Evolutionary conservation across 2,888 invertebrate species (phyloP), one percentile per base, ranked within the genome.

Genomic region (Drosophila formosana): DNA sequence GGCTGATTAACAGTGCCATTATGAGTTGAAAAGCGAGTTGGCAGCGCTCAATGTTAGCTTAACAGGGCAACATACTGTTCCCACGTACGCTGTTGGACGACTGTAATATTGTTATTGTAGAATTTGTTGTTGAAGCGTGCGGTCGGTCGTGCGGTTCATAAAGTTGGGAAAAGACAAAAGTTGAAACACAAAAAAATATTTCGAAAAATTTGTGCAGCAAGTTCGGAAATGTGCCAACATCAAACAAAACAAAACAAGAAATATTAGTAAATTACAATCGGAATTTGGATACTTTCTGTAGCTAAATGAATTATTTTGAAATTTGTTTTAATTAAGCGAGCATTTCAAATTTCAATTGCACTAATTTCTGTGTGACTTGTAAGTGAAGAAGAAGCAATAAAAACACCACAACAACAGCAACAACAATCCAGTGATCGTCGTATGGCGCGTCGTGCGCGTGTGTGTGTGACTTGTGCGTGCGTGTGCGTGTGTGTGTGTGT

Each of bases 291-390:
- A 64, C 4, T 51, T 41, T 23, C 13, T 45, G 18, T 18, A 2
- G 18, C 1, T 18, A 2, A 18, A 18, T 58, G 50, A 63, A 69
- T 78, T 67, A 60, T 64, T 63, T 66, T 72, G 64, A 80, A 86
- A 88, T 78, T 82, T 77, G 68, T 82, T 83, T 87, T 68, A 83
- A 83, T 80, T 88, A 77, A 71, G 25, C 70, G 45, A 68, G 55
- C 52, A 74, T 75, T 69, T 69, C 58, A 58, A 37, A 47, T 75
- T 69, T 69, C 75, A 78, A 78, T 74, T 75, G 75, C 78, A 78
- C 75, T 78, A 68, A 61, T 65, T 74, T 72, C 73, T 68, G 57
- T 68, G 78, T 74, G 69, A 74, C 60, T 75, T 75, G 68, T 74
- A 45, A 60, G 61, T 62, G 57, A 64, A 56, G 43, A 75, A 78